Base-by-base conservation (phyloP, 37 sponge, comb jelly and placozoan genomes). In the Beroe forskalii region DNA sequence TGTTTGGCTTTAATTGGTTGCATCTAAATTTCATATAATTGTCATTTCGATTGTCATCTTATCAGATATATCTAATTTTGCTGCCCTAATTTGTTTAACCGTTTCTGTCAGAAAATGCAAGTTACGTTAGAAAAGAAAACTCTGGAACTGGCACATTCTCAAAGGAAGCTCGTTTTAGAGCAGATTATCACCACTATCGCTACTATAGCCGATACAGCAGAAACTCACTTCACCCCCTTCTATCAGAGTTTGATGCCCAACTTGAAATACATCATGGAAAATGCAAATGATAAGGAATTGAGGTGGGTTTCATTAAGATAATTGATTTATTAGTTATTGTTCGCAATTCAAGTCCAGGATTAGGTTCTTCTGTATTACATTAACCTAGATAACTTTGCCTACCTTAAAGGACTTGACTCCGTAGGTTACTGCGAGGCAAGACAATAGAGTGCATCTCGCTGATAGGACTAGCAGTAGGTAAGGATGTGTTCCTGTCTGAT, bases 401-500 rank as follows among this genome's bases (percentile, higher is more conserved):
- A n/a, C n/a, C n/a, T n/a, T n/a, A n/a, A n/a, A n/a, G n/a, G n/a
- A n/a, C n/a, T n/a, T n/a, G n/a, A n/a, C n/a, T 9, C 60, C 9
- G 60, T 69, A 66, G 99, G 30, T 89, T 95, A 61, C 91, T 99
- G 90, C 62, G 97, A 72, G 99, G 99, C 23, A 96, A 96, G 93
- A 95, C 97, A 2, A 96, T 99, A 35, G 99, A 99, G 86, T 96
- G 99, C 76, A 95, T 99, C 89, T 95, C 95, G 28, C 91, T 96
- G 25, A 95, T 96, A 67, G 99, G 99, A 8, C 92, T 96, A 36
- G 99, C 97, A n/a, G 99, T 96, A 35, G 99, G 99, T 19, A 95
- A 93, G 43, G 97, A 98, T 35, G 96, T 95, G 94, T 98, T 98
- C 92, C 94, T 96, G 95, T 93, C 93, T 28, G 99, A 98, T 94